These are phyloP conservation scores for Phanerotoma sp. DNA, from an alignment of 2,888 invertebrate genomes.

Conservation along the genomic window DNA sequence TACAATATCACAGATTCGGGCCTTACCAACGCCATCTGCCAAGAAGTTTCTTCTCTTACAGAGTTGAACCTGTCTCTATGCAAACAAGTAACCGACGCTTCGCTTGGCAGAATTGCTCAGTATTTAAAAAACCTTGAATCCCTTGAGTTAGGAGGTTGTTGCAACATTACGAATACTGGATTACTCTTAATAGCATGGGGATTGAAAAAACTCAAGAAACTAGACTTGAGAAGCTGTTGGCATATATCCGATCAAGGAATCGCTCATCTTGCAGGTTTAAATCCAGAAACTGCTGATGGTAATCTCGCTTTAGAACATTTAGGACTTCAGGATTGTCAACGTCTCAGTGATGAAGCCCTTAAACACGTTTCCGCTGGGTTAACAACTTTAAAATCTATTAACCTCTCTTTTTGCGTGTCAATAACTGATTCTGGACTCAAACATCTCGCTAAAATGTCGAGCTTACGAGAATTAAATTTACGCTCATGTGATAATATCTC, in stretches of 20 bases:
- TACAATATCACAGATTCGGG: conserved; percentile 89
- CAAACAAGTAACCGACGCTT: conserved; percentile 93
- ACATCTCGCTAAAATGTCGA: conserved; percentile 82
- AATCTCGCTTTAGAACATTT: conserved; percentile 80
- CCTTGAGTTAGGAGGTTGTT: conserved; percentile 88
- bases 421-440: conserved; percentile 92
- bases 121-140: conserved; percentile 82
- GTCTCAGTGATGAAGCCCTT: conserved; percentile 87
- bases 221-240: conserved; percentile 92
- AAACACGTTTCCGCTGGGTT: conserved; percentile 83
- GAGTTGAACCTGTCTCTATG: conserved; percentile 87
- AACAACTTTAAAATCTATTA: conserved; percentile 75
- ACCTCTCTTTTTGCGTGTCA: conserved; percentile 91
- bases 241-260: conserved; percentile 90
- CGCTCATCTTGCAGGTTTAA: conserved; percentile 79
- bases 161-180: conserved; percentile 87
- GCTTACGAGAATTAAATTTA: conserved; percentile 82
- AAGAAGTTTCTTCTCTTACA: conserved; percentile 74
- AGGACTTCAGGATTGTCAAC: conserved; percentile 92
- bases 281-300: conserved; percentile 65
- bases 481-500: conserved; percentile 93
- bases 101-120: conserved; percentile 81
- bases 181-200: conserved; percentile 86
- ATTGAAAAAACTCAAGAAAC: conserved; percentile 75
- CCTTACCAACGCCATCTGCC: conserved; percentile 78